A percentile compares a stretch with the other conserved stretches of the same genome.
phyloP scores from a whole-genome alignment of 2,888 invertebrate species.

The Aporophyla nigra region DNA sequence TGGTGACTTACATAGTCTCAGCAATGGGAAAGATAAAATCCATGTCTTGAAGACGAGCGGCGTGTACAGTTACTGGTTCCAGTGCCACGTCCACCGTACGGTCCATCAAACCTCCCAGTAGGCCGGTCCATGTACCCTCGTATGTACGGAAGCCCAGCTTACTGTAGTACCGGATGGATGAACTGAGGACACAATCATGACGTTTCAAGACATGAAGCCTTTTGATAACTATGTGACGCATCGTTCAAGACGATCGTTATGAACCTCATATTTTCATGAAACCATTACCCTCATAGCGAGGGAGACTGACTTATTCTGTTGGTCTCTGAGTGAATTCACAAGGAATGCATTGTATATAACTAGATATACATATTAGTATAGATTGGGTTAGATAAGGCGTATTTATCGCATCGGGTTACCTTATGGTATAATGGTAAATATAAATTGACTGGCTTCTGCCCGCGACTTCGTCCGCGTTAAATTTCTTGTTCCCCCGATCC shows the following conservation, averaged over 20 bases:
- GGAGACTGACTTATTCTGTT: too few species aligned
- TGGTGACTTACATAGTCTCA: constrained; percentile 89
- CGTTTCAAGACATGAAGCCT: neutral
- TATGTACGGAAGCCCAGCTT: constrained; percentile 87
- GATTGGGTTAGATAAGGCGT: too few species aligned
- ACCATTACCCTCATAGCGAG: neutral
- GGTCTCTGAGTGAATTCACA: too few species aligned
- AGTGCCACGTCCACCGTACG: constrained; percentile 91
- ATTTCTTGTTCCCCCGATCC: too few species aligned
- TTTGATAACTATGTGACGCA: neutral
- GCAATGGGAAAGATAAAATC: constrained; percentile 92
- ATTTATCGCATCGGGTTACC: too few species aligned
- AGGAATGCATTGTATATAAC: too few species aligned
- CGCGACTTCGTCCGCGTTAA: too few species aligned
- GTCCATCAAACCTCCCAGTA: constrained; percentile 91
- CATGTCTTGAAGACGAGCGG: constrained; percentile 89
- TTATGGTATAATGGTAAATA: too few species aligned
- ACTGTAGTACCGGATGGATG: constrained; percentile 78
- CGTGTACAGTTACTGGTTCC: constrained; percentile 90
- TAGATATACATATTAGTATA: too few species aligned
- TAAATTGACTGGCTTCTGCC: too few species aligned
- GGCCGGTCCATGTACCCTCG: constrained; percentile 92
- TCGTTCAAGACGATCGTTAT: neutral
- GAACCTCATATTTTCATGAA: neutral
- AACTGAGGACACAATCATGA: constrained; percentile 65